phyloP scores from a whole-genome alignment of 1,140 invertebrate genomes.

The Cydia fagiglandana region DNA sequence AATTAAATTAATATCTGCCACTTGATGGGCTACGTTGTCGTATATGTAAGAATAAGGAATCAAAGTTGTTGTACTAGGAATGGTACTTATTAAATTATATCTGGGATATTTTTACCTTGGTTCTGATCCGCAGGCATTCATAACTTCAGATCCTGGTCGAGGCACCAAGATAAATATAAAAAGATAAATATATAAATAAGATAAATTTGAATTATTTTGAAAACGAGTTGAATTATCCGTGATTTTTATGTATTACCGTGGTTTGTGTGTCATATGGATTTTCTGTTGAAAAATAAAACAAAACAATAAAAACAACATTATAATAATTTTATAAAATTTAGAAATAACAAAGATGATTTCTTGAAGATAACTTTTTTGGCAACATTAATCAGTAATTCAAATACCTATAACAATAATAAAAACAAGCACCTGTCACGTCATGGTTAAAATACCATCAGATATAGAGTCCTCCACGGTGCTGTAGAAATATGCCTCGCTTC shows the following conservation, averaged over 20 bases:
- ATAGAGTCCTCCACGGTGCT: constrained; percentile 43
- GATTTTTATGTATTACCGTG: neutral
- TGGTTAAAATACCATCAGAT: constrained; percentile 46
- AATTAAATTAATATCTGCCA: too few relatives aligned
- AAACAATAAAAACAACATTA: neutral
- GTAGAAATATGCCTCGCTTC: constrained; percentile 42
- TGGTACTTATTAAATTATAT: neutral
- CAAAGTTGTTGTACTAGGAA: neutral
- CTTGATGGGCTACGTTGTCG: neutral
- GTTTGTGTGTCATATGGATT: neutral
- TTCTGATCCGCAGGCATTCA: neutral
- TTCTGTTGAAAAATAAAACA: constrained; percentile 7
- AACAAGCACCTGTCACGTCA: constrained; percentile 36
- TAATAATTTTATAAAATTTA: neutral
- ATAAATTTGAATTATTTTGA: neutral
- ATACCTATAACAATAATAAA: constrained; percentile 33
- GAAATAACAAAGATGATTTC: constrained; percentile 4
- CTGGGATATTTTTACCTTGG: neutral
- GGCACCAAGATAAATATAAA: constrained; percentile 3
- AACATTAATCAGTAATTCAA: constrained; percentile 2
- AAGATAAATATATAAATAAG: neutral
- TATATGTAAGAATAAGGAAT: neutral
- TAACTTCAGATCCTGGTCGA: neutral
- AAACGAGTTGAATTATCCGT: neutral
- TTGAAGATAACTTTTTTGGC: neutral